Conservation (phyloP, 1,140 invertebrate genomes). For the Lethocerus indicus region DNA sequence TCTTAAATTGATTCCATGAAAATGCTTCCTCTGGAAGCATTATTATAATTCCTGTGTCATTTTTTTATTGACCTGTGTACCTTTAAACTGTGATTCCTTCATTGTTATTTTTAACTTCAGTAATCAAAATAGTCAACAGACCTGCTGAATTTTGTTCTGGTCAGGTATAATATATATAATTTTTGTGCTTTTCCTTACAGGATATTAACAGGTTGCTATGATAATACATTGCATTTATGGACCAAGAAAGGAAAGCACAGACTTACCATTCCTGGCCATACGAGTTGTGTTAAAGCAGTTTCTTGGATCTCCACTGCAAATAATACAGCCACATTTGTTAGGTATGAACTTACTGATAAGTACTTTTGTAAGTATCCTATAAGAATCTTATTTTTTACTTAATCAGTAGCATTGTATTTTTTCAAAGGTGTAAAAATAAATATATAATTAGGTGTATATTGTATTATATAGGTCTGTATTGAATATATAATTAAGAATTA, state of each 20-base stretch:
- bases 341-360: slow-evolving; percentile 29
- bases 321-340: slow-evolving; percentile 50
- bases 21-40: too few relatives aligned
- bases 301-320: slow-evolving; percentile 58
- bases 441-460: too few relatives aligned
- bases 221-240: slow-evolving; percentile 84
- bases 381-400: not conserved
- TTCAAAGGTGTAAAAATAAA: too few relatives aligned
- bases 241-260: slow-evolving; percentile 65
- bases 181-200: slow-evolving; percentile 27
- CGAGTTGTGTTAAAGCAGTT: slow-evolving; percentile 69
- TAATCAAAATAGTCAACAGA: too few relatives aligned
- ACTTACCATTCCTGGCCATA: slow-evolving; percentile 70
- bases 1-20: too few relatives aligned
- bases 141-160: not conserved
- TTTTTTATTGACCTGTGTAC: too few relatives aligned
- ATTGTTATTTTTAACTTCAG: too few relatives aligned
- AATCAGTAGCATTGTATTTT: not conserved
- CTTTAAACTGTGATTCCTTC: too few relatives aligned
- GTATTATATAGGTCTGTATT: too few relatives aligned
- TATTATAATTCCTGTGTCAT: too few relatives aligned
- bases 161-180: not conserved
- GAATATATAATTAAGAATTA: too few relatives aligned
- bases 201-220: slow-evolving; percentile 90
- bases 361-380: not conserved